Conservation (phyloP, 2,113 vertebrate species). For the Scophthalmus maximus region DNA sequence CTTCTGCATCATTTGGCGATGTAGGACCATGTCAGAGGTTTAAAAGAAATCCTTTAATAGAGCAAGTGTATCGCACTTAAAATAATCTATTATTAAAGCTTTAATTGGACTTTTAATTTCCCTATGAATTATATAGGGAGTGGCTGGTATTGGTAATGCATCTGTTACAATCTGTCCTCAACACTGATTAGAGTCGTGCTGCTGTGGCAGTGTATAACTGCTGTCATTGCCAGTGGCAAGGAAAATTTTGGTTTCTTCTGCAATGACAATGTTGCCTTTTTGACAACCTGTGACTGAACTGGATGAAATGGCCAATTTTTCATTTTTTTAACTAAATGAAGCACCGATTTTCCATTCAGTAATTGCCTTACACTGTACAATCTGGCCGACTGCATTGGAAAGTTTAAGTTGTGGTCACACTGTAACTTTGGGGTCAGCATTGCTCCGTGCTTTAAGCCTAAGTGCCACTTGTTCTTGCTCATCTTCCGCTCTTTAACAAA, state of each 20-base stretch:
- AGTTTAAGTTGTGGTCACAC: slow-evolving; percentile 16
- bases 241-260: slow-evolving; percentile 9
- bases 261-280: slow-evolving; percentile 48
- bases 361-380: slow-evolving; percentile 38
- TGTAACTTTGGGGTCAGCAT: slow-evolving; percentile 10
- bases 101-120: slow-evolving; percentile 1
- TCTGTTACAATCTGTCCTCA: slow-evolving; percentile 15
- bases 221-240: not conserved
- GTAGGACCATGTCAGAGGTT: not conserved
- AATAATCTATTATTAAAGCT: not conserved
- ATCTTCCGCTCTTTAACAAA: slow-evolving; percentile 47
- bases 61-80: not conserved
- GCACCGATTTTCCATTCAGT: slow-evolving; percentile 7
- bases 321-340: slow-evolving; percentile 12
- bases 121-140: not conserved
- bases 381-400: not conserved
- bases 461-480: slow-evolving; percentile 54
- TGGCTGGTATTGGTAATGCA: not conserved
- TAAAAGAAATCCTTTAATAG: not conserved
- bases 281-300: slow-evolving; percentile 13
- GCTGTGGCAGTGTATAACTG: not conserved
- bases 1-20: not conserved
- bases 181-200: slow-evolving; percentile 1
- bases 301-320: not conserved
- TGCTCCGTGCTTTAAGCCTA: slow-evolving; percentile 48